phyloP scores from a whole-genome alignment of 1,140 invertebrate species.

The Lamellibrachia luymesi region DNA sequence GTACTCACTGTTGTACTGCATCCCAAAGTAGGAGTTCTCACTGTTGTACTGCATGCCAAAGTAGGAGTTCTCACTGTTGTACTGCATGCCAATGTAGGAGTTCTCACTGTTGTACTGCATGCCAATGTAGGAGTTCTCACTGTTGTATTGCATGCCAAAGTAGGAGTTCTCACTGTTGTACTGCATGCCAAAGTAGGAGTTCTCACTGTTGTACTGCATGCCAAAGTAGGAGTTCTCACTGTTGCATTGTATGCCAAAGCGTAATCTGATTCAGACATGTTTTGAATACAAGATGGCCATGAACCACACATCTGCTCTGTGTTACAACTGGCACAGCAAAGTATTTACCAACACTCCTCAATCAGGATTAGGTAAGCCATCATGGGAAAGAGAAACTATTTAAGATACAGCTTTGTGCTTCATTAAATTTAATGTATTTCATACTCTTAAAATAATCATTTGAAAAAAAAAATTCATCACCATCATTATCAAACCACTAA shows the following conservation, averaged over 20 bases:
- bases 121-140: no score
- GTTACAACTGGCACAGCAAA: not conserved
- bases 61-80: no score
- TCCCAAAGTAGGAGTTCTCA: no score
- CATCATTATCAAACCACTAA: not conserved
- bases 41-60: no score
- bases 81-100: no score
- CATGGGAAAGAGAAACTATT: not conserved
- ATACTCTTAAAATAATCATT: not conserved
- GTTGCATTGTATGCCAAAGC: not conserved
- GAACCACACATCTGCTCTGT: not conserved
- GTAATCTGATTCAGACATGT: conserved; percentile 1
- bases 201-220: no score
- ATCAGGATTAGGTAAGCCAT: not conserved
- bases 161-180: no score
- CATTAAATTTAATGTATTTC: no score
- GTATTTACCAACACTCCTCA: not conserved
- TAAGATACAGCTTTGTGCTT: not conserved
- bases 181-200: no score
- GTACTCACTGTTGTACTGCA: no score
- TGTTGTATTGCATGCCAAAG: no score
- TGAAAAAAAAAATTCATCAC: not conserved
- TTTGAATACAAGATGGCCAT: not conserved
- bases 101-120: no score
- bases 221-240: not conserved